Conservation (phyloP, 2,797 vertebrate genomes). For the Danio choprae region DNA sequence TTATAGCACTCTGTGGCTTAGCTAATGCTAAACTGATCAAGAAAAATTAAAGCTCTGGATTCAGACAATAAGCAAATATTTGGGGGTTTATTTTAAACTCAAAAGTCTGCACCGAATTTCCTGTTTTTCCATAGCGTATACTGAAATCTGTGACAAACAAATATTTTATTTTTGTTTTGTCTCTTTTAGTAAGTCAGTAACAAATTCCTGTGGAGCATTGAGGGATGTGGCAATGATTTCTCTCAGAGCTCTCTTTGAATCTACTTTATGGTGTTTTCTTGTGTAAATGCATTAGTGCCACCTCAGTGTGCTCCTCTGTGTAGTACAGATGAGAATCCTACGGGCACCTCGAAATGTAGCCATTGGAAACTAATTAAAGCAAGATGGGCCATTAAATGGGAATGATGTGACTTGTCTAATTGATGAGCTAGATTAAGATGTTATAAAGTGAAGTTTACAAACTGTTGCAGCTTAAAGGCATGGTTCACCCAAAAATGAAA, state of each 20-base stretch:
- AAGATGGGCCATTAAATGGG: conserved; percentile 35
- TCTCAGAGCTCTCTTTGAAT: not conserved
- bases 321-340: not conserved
- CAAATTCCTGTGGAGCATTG: not conserved
- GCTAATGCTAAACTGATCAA: not conserved
- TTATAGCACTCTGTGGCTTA: not conserved
- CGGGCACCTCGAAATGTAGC: conserved; percentile 14
- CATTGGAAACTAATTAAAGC: not conserved
- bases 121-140: not conserved
- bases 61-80: not conserved
- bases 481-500: no score
- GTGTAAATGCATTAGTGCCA: conserved; percentile 14
- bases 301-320: not conserved
- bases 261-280: conserved; percentile 2
- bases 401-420: conserved; percentile 19
- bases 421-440: not conserved
- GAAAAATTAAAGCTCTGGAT: not conserved
- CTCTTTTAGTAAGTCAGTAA: not conserved
- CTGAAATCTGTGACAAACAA: not conserved
- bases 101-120: not conserved
- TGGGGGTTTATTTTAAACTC: not conserved
- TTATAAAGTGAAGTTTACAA: not conserved
- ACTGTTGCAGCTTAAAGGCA: not conserved
- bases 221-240: not conserved
- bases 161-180: not conserved